Evolutionary conservation across 2,113 vertebrate species (phyloP), one percentile per base, ranked within the genome.

Genomic region (Psephotus haematonotus): DNA sequence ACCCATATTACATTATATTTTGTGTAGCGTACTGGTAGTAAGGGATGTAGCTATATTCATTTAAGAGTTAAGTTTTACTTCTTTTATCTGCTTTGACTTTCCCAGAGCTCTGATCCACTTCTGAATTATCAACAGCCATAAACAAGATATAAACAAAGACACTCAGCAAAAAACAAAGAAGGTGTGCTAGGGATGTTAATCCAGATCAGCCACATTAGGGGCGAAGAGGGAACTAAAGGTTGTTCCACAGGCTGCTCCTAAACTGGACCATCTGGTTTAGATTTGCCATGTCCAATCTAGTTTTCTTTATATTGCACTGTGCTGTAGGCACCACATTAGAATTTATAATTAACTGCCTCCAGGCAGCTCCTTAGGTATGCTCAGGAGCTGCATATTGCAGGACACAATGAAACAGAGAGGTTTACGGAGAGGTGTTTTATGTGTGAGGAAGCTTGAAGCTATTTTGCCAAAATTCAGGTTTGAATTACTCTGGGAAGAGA

Each of bases 311-410:
- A 18, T 64, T 86, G 29, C 24, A 10, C 47, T 77, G 27, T 57
- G 55, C 65, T 93, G 83, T 65, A 82, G 88, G 46, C 63, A 35
- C 55, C 67, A 5, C 65, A 50, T 93, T 87, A 91, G 70, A 92
- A 95, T 95, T 94, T 93, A 59, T 39, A 82, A 94, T 93, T 84
- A 27, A 25, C 50, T 69, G 77, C 86, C 81, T 89, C 63, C 53
- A 82, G 88, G 91, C 92, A 76, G 25, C 69, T 89, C 81, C 31
- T 44, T 65, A 16, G 81, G 70, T 89, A 9, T 46, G n/a, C 57
- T 69, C 25, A 43, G 53, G 69, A 79, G 35, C 37, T 82, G 57
- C 31, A 7, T 69, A 35, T 68, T 92, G 69, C 83, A 84, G 80
- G 43, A 39, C 33, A 46, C 69, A 81, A 14, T 62, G 85, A 84